phyloP scores from a whole-genome alignment of 2,888 invertebrate species.

The Nemotelus nigrinus region DNA sequence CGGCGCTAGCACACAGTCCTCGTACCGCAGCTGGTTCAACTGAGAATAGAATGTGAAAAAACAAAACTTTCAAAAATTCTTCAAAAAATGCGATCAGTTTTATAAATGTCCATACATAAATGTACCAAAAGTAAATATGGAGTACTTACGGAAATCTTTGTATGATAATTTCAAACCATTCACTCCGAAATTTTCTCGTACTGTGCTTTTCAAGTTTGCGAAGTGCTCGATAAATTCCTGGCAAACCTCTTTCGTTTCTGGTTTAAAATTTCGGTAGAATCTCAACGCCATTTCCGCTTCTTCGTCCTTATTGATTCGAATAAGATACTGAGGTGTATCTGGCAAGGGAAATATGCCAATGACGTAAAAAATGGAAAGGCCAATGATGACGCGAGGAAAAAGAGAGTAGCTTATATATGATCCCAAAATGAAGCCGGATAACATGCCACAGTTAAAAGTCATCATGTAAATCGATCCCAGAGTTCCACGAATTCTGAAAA shows the following conservation, averaged over 20 bases:
- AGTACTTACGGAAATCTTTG: slow-evolving; percentile 58
- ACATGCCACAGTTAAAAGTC: slow-evolving; percentile 58
- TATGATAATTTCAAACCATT: slow-evolving; percentile 41
- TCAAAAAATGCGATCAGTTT: no score
- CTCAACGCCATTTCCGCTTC: slow-evolving; percentile 57
- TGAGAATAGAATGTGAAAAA: slow-evolving; percentile 47
- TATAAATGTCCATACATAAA: background rate
- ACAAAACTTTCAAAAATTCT: no score
- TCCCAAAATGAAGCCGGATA: slow-evolving; percentile 59
- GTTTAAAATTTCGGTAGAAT: slow-evolving; percentile 57
- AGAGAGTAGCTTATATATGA: slow-evolving; percentile 58
- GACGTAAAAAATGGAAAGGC: slow-evolving; percentile 57
- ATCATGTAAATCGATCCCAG: slow-evolving; percentile 59
- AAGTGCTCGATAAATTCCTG: slow-evolving; percentile 49
- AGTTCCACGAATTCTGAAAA: slow-evolving; percentile 59
- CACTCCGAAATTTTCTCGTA: slow-evolving; percentile 29
- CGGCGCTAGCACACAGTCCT: slow-evolving; percentile 54
- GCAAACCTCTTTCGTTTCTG: slow-evolving; percentile 53
- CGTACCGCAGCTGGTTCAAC: slow-evolving; percentile 57
- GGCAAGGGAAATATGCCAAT: slow-evolving; percentile 55
- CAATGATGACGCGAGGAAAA: slow-evolving; percentile 57
- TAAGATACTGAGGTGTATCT: slow-evolving; percentile 59
- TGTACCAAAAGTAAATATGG: no score
- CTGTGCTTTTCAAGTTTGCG: slow-evolving; percentile 55
- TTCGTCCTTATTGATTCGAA: slow-evolving; percentile 52